Evolutionary conservation across 2,797 vertebrate genomes (phyloP), one percentile per base, ranked within the genome.

Genomic region (Philypnodon macrostomus): DNA sequence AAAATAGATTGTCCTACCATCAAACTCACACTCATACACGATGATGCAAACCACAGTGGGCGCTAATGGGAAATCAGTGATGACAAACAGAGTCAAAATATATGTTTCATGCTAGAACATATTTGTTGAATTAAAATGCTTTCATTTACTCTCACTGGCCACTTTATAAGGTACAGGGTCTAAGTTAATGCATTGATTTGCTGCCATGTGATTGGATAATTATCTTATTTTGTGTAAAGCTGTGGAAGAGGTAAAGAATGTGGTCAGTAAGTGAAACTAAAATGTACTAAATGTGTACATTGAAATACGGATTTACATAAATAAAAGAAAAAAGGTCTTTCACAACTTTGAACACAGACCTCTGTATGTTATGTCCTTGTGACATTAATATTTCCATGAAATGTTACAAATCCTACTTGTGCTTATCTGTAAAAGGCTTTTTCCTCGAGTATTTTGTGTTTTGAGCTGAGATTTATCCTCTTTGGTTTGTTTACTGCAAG

Each of bases 401-500:
- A 47, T 44, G 49, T 47, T 63, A 17, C 45, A 53, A 53, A 58
- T 37, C n/a, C 37, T 53, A 27, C 32, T 51, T 56, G 46, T 58
- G 31, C 26, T 47, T 67, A 26, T 31, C 18, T 23, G 33, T 38
- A 19, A 31, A 39, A 51, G 45, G 27, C 51, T 47, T 27, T 5
- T 30, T 16, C 45, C 52, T 47, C 33, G 18, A 47, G 64, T 53
- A 21, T 40, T 38, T 44, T 53, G 33, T 31, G 50, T 73, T 76
- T 59, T 65, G 53, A 76, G 55, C 29, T 29, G n/a, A 42, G 57
- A 70, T 63, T 79, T 67, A 75, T 78, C 44, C 33, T 53, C 45
- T 67, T 30, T 42, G 16, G 34, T 58, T 30, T 79, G 66, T 81
- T 81, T 75, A 63, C 55, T 59, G 74, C 65, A 71, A 76, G 58